These are phyloP conservation scores for Oryzias melastigma DNA, from an alignment of 2,113 vertebrate species.

Conservation along the genomic window DNA sequence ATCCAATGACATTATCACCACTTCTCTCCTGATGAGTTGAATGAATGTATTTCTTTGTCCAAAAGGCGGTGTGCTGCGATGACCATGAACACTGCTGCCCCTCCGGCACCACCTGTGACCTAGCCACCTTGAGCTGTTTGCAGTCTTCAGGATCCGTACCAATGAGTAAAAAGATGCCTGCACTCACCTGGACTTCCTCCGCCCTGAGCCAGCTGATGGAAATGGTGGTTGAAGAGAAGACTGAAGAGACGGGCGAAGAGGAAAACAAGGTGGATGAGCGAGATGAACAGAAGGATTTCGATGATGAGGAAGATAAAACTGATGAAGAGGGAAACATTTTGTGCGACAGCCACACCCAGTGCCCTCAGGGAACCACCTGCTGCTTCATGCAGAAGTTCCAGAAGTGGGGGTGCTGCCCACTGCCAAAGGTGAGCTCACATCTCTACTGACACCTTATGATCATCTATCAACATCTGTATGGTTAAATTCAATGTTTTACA, in stretches of 20 bases:
- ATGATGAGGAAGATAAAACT: neutral
- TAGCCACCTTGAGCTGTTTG: neutral
- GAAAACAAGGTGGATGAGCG: neutral
- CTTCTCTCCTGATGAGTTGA: too few species aligned
- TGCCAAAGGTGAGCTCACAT: slow-evolving; percentile 54
- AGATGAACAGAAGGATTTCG: neutral
- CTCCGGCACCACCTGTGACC: slow-evolving; percentile 32
- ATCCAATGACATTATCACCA: too few species aligned
- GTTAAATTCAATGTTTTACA: too few species aligned
- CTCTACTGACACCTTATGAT: neutral
- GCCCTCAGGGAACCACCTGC: slow-evolving; percentile 65
- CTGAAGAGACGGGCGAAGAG: neutral
- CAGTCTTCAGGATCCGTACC: slow-evolving; percentile 1
- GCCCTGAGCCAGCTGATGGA: neutral
- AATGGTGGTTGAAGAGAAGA: neutral
- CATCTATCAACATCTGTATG: too few species aligned
- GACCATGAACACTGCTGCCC: slow-evolving; percentile 71
- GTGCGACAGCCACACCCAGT: slow-evolving; percentile 64
- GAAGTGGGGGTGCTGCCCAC: slow-evolving; percentile 69
- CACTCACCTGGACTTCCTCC: neutral
- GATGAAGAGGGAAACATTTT: slow-evolving; percentile 1
- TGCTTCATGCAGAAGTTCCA: slow-evolving; percentile 50
- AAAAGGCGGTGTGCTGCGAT: slow-evolving; percentile 72
- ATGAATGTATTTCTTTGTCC: neutral
- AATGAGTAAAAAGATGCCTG: slow-evolving; percentile 26